Evolutionary conservation across 2,888 invertebrate genomes (phyloP).

Genomic region (Cosmia pyralina): DNA sequence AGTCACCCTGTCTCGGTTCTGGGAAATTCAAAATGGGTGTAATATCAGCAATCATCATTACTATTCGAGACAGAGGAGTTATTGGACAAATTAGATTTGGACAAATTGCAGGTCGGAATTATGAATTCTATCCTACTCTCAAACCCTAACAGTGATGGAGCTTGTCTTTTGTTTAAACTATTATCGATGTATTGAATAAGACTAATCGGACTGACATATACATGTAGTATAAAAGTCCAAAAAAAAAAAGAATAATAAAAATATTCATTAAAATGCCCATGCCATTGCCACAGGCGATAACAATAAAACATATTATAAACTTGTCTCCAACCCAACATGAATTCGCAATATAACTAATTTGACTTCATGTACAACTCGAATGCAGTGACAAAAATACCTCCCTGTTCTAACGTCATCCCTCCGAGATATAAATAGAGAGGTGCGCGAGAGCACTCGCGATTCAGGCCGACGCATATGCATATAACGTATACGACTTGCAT

Average conservation of each 20-base stretch:
- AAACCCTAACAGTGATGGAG: too few species aligned
- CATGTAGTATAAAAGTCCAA: too few species aligned
- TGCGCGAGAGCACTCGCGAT: slow-evolving; percentile 75
- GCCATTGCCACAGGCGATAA: neutral
- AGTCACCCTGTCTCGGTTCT: too few species aligned
- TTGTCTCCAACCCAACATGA: slow-evolving; percentile 29
- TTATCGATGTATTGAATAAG: too few species aligned
- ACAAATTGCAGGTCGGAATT: too few species aligned
- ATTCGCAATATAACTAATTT: slow-evolving; percentile 56
- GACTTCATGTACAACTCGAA: slow-evolving; percentile 49
- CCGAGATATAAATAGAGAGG: slow-evolving; percentile 79
- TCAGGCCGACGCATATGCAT: slow-evolving; percentile 78
- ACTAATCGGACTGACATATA: too few species aligned
- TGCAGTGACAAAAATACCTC: slow-evolving; percentile 74
- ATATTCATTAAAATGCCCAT: slow-evolving; percentile 19
- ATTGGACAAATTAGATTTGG: too few species aligned
- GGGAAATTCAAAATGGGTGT: neutral
- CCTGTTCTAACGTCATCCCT: slow-evolving; percentile 76
- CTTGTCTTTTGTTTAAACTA: too few species aligned
- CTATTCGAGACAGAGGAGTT: too few species aligned
- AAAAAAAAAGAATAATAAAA: too few species aligned
- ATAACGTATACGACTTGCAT: slow-evolving; percentile 58
- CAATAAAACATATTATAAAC: slow-evolving; percentile 20
- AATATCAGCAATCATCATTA: slow-evolving; percentile 4
- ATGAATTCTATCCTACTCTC: too few species aligned